Conservation (phyloP, 2,888 invertebrate species). For the Hypomecis atomaria region DNA sequence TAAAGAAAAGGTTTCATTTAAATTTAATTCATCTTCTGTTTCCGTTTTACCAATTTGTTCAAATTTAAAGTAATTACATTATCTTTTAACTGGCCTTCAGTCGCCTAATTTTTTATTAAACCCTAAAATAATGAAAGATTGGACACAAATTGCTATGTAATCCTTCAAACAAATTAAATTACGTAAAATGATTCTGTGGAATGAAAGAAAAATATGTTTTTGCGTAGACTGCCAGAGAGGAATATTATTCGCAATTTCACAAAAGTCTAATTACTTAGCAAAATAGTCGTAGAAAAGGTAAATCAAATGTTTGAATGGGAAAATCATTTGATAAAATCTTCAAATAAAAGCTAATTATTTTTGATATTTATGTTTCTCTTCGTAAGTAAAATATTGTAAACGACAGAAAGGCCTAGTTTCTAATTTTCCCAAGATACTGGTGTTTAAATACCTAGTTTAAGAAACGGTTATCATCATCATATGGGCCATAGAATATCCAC, state of each 20-base stretch:
- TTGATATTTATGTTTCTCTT: no score
- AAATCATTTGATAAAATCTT: neutral
- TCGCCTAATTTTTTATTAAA: constrained; percentile 35
- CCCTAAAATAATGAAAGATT: constrained; percentile 41
- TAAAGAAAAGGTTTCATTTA: no score
- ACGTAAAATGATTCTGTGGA: constrained; percentile 43
- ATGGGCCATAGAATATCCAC: no score
- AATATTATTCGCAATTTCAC: neutral
- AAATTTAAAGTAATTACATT: constrained; percentile 28
- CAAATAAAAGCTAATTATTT: neutral
- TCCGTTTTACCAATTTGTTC: constrained; percentile 8
- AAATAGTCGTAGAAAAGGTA: neutral
- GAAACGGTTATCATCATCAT: no score
- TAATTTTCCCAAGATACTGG: no score
- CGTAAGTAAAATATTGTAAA: no score
- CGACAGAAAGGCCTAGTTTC: no score
- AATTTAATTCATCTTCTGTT: neutral
- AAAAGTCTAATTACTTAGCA: neutral
- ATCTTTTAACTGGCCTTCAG: constrained; percentile 15
- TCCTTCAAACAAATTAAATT: constrained; percentile 49
- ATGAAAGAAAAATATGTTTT: constrained; percentile 35
- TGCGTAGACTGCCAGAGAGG: neutral
- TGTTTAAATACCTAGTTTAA: no score
- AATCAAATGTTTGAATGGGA: neutral
- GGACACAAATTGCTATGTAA: constrained; percentile 46